These are phyloP conservation scores for Lates calcarifer DNA, from an alignment of 2,113 vertebrate species.

Conservation along the genomic window DNA sequence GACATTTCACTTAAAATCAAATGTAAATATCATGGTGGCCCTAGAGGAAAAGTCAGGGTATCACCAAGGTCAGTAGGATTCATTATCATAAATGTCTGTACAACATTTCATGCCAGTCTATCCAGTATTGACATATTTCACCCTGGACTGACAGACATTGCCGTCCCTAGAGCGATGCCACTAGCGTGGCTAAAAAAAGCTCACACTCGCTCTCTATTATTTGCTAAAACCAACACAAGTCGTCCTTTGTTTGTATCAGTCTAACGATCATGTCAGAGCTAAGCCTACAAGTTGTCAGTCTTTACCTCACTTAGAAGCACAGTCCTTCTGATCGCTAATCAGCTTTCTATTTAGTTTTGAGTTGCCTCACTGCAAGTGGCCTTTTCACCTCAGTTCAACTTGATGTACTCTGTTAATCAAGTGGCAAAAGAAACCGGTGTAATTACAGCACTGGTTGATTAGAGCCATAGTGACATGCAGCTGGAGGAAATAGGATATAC, in stretches of 20 bases:
- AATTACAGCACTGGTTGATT: slow-evolving; percentile 48
- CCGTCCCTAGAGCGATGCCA: too few species aligned
- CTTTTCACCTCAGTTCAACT: slow-evolving; percentile 26
- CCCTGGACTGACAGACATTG: background rate
- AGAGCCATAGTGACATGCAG: slow-evolving; percentile 20
- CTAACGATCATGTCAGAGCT: too few species aligned
- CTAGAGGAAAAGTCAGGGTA: too few species aligned
- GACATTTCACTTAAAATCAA: too few species aligned
- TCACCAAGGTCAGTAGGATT: too few species aligned
- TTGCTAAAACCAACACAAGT: too few species aligned
- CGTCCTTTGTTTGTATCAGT: too few species aligned
- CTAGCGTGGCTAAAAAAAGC: too few species aligned
- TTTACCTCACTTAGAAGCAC: background rate
- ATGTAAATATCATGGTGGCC: too few species aligned
- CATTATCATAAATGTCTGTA: too few species aligned
- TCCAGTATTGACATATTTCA: background rate
- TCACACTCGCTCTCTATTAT: too few species aligned
- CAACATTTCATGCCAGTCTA: background rate
- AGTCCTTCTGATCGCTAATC: background rate
- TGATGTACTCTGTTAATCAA: slow-evolving; percentile 47
- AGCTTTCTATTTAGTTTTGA: slow-evolving; percentile 12
- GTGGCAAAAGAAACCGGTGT: slow-evolving; percentile 34
- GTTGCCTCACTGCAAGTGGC: background rate
- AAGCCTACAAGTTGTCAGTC: background rate
- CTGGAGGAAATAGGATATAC: slow-evolving; percentile 13